Percentiles rank a stretch among this genome's conserved stretches.
Conservation (phyloP, 2,888 invertebrate species). For the Brenthis daphne region DNA sequence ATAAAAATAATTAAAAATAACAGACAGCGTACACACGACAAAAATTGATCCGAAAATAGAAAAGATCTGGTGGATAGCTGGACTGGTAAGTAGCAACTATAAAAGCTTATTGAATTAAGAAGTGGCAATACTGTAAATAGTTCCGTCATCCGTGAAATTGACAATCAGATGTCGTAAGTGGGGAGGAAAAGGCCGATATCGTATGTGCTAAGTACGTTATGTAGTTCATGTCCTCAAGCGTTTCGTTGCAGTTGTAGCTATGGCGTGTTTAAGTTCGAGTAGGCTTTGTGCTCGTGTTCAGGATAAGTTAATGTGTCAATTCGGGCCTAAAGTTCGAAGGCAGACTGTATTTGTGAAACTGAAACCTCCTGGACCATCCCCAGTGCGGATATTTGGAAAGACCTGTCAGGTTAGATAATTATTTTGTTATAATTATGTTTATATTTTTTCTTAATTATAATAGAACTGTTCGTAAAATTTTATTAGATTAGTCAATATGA, state of each 20-base stretch:
- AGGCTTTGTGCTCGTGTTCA: constrained; percentile 91
- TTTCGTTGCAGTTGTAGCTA: constrained; percentile 89
- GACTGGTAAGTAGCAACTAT: too few relatives aligned
- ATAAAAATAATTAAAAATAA: too few relatives aligned
- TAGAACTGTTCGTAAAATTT: too few relatives aligned
- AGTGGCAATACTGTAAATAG: too few relatives aligned
- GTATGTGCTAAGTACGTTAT: constrained; percentile 66
- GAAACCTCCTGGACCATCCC: constrained; percentile 84
- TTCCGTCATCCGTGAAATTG: constrained; percentile 57
- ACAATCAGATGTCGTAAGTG: constrained; percentile 81
- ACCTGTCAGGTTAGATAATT: constrained; percentile 73
- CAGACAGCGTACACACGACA: too few relatives aligned
- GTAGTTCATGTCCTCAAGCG: constrained; percentile 81
- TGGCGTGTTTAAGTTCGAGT: constrained; percentile 92
- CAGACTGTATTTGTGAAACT: constrained; percentile 87
- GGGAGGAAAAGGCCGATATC: constrained; percentile 77
- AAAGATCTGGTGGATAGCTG: too few relatives aligned
- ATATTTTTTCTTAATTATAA: constrained; percentile 5
- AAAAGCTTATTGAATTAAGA: too few relatives aligned
- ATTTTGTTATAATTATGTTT: constrained; percentile 11
- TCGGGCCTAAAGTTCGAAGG: constrained; percentile 86
- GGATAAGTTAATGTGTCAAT: constrained; percentile 90
- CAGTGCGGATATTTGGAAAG: constrained; percentile 79
- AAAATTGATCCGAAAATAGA: too few relatives aligned
- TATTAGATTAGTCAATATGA: background rate